phyloP scores from a whole-genome alignment of 2,888 invertebrate species.

The Ophion slaviceki region DNA sequence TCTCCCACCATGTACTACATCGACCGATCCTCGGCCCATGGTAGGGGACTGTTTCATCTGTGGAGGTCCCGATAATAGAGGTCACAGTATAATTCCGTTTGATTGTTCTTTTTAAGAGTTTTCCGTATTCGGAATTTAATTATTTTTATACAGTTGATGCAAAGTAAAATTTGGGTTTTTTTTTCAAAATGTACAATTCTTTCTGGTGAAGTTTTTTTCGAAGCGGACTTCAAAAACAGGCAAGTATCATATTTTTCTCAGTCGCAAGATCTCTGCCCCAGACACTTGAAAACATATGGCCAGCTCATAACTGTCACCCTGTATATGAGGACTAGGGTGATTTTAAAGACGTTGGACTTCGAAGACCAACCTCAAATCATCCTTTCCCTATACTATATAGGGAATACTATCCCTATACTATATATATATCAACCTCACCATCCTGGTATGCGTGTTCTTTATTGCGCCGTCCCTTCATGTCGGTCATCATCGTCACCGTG shows the following conservation, averaged over 20 bases:
- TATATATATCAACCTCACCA: slow-evolving; percentile 5
- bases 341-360: background rate
- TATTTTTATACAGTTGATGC: background rate
- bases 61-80: no score
- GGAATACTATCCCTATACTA: background rate
- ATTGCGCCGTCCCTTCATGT: slow-evolving; percentile 25
- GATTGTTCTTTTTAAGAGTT: background rate
- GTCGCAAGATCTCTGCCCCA: background rate
- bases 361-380: background rate
- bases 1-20: no score
- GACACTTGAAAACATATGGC: background rate
- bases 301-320: background rate
- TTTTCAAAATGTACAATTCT: background rate
- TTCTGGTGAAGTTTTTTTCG: no score
- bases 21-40: no score
- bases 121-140: background rate
- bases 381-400: background rate
- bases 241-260: no score
- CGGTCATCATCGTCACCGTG: slow-evolving; percentile 23
- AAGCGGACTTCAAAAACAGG: no score
- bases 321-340: background rate
- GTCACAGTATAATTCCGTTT: background rate
- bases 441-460: background rate
- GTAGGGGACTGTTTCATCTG: no score
- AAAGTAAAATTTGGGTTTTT: background rate